These are phyloP conservation scores for Myotis daubentonii DNA, from an alignment of 2,797 vertebrate genomes.

Conservation along the genomic window DNA sequence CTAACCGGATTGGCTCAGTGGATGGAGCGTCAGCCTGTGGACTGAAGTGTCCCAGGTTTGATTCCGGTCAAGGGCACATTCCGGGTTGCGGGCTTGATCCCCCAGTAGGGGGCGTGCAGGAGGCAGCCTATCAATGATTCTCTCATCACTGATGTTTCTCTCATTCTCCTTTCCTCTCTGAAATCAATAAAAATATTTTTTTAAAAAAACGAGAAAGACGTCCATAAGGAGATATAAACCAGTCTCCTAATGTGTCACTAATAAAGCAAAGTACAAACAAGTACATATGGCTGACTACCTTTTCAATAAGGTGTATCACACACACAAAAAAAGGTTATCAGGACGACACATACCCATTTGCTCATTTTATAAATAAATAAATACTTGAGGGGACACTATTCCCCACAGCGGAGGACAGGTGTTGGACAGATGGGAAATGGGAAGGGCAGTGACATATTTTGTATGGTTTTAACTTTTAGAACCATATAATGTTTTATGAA, in stretches of 20 bases:
- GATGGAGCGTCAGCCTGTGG: too few species aligned
- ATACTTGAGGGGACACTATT: background rate
- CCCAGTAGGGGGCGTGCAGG: too few species aligned
- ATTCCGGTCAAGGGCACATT: too few species aligned
- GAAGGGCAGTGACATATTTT: background rate
- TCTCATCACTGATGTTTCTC: too few species aligned
- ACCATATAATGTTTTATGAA: background rate
- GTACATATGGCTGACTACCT: fast-evolving
- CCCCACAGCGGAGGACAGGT: background rate
- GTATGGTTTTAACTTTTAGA: background rate
- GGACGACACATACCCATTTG: background rate
- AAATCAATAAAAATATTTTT: too few species aligned
- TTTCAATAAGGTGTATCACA: too few species aligned
- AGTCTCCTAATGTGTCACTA: fast-evolving
- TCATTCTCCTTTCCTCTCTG: too few species aligned
- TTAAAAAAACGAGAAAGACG: background rate
- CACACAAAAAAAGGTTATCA: background rate
- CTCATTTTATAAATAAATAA: background rate
- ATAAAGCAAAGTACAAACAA: background rate
- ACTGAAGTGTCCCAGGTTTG: too few species aligned
- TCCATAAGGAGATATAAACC: fast-evolving
- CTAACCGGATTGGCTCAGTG: too few species aligned
- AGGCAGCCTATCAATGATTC: too few species aligned
- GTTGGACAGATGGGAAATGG: too few species aligned
- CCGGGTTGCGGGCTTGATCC: too few species aligned